Base-by-base conservation (phyloP, 2,113 vertebrate genomes). In the Austrofundulus limnaeus region DNA sequence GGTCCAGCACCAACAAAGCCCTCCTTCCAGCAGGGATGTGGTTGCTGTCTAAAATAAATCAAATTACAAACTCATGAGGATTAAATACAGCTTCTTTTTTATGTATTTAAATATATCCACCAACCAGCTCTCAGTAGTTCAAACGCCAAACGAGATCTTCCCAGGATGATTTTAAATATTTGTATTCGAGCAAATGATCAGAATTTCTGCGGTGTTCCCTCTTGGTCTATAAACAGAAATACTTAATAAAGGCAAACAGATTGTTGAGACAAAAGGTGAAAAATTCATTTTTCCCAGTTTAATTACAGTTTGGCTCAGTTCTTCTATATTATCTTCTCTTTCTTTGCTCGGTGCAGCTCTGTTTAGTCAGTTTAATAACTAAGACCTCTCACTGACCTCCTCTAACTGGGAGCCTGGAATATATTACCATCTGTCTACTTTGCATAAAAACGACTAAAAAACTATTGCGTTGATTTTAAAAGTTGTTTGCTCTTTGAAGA, bases 391-490 rank as follows among this genome's bases (percentile, higher is more conserved):
- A 23, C 15, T 68, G 78, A 85, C 76, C 73, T 65, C 57, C 65
- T 53, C 9, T 51, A 80, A 74, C 63, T 61, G 1, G 11, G 34
- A 41, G 49, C 54, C 1, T 67, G 41, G 47, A 61, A 66, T 61
- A 70, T 60, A 71, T 66, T 75, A 60, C 67, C 72, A 61, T 5
- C 51, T 59, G 70, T 83, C 65, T 77, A 48, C 59, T 86, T 78
- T 85, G 71, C 66, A 75, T 76, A 31, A 56, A 81, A 81, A 84
- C n/a, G 86, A 88, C 86, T 83, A 77, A 85, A n/a, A 87, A 74
- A 62, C 52, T 38, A 28, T 10, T 2, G 42, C 65, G 55, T 46
- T 59, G 47, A 51, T 41, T 58, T 68, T 45, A n/a, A 20, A 46
- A 46, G 43, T n/a, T 46, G 43, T 46, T 46, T 46, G 43, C 43